Conservation (phyloP, 1,140 invertebrate genomes). For the Drosophila serrata region DNA sequence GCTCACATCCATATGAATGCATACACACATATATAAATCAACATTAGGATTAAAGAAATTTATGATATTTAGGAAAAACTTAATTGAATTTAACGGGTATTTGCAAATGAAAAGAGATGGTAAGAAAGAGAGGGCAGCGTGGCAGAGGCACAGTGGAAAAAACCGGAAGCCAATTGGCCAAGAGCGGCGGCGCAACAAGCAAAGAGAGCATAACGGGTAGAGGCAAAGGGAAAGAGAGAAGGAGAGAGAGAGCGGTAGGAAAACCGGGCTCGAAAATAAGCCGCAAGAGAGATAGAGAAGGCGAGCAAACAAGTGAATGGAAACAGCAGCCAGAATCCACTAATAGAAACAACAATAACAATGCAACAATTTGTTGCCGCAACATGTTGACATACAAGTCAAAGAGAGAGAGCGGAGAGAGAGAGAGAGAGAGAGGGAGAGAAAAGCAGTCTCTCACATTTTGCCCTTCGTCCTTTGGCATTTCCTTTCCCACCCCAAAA, state of each 20-base stretch:
- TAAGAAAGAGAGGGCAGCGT: background rate
- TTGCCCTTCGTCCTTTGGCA: constrained; percentile 8
- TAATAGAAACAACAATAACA: constrained; percentile 35
- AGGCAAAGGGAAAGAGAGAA: background rate
- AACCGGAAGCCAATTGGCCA: constrained; percentile 37
- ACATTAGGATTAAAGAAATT: background rate
- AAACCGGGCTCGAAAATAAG: constrained; percentile 44
- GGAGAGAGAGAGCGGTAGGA: background rate
- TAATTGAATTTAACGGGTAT: constrained; percentile 18
- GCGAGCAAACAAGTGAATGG: constrained; percentile 61
- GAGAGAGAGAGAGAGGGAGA: constrained; percentile 1
- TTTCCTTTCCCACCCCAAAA: background rate
- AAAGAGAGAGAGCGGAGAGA: background rate
- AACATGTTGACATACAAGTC: constrained; percentile 31
- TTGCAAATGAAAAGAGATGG: background rate
- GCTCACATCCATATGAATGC: background rate
- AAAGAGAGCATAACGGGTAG: background rate
- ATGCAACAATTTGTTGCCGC: constrained; percentile 79
- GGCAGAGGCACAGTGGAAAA: constrained; percentile 23
- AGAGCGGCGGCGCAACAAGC: constrained; percentile 36
- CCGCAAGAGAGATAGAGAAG: constrained; percentile 1
- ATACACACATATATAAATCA: too few species aligned
- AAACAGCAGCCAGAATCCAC: constrained; percentile 35
- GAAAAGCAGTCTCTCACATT: constrained; percentile 5
- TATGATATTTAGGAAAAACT: background rate